Evolutionary conservation across 2,113 vertebrate species (phyloP).

Genomic region (Gallinago media): DNA sequence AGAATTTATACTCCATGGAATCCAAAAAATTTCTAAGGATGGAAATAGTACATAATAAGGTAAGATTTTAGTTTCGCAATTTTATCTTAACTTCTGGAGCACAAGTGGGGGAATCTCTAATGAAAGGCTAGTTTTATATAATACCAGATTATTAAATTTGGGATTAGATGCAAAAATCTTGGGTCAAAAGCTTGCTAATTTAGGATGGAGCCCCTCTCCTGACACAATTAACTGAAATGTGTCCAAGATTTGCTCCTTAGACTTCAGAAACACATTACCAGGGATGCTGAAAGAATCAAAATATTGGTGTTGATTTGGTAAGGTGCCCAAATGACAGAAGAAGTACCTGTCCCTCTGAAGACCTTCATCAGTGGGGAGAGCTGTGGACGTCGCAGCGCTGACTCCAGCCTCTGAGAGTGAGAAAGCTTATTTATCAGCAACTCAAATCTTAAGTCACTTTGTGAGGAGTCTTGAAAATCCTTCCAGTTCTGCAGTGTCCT

Average conservation of each 20-base stretch:
- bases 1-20: no score
- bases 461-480: slow-evolving; percentile 18
- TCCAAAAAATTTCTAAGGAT: background rate
- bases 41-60: background rate
- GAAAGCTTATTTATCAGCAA: background rate
- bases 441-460: background rate
- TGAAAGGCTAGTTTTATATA: background rate
- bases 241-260: background rate
- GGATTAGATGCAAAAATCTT: background rate
- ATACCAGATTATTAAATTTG: background rate
- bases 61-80: background rate
- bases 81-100: background rate
- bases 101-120: background rate
- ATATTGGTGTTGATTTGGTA: background rate
- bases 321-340: background rate
- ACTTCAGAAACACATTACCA: background rate
- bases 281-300: background rate
- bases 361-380: background rate
- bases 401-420: fast-evolving
- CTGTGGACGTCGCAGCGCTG: fast-evolving
- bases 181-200: background rate
- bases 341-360: background rate
- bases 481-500: background rate
- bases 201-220: background rate
- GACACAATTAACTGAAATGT: background rate